phyloP scores from a whole-genome alignment of 2,797 vertebrate species.

The Myotis myotis region DNA sequence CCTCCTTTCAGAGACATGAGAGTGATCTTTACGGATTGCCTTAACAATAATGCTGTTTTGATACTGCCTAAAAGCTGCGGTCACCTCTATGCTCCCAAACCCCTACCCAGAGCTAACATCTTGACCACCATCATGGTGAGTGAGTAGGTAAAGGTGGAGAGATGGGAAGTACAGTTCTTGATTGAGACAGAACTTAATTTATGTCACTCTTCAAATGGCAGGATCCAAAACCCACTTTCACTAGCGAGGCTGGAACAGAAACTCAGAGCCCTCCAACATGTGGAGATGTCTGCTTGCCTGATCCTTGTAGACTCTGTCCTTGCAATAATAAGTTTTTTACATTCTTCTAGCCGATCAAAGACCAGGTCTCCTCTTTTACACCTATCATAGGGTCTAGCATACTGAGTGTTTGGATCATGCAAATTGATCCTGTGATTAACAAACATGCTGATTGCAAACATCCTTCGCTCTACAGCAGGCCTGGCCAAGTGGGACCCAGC shows the following conservation, averaged over 20 bases:
- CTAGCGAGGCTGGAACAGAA: background rate
- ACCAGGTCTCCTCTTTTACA: background rate
- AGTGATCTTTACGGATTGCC: background rate
- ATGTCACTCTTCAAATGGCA: background rate
- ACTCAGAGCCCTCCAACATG: background rate
- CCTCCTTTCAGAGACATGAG: background rate
- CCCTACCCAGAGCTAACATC: background rate
- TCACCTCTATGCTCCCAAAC: background rate
- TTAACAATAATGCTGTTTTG: background rate
- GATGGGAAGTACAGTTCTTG: background rate
- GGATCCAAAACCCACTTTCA: background rate
- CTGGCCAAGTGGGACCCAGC: slow-evolving; percentile 97
- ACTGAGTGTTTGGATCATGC: background rate
- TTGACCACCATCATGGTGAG: background rate
- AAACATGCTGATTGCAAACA: background rate
- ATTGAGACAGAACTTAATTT: background rate
- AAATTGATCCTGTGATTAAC: background rate
- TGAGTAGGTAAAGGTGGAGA: background rate
- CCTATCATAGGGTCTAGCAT: background rate
- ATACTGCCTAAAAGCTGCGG: background rate
- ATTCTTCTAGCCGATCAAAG: background rate
- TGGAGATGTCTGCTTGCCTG: background rate
- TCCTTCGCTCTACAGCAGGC: slow-evolving; percentile 89
- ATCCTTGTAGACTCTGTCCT: background rate
- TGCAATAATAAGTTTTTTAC: background rate